These are phyloP conservation scores for Luffia ferchaultella DNA, from an alignment of 2,888 invertebrate genomes.

Conservation along the genomic window DNA sequence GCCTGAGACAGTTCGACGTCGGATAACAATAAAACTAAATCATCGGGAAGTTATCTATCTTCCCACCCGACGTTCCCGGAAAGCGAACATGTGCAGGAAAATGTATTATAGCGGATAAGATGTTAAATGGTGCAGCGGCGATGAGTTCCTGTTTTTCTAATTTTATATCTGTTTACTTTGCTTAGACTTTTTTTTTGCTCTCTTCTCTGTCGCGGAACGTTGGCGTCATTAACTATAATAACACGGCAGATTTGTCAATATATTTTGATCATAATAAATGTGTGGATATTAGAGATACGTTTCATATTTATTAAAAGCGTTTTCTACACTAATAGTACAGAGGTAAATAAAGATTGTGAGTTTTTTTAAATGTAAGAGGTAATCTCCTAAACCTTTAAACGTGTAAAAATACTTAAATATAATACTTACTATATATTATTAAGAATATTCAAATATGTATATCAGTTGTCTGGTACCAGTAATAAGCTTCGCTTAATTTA, in stretches of 20 bases:
- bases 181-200: neutral
- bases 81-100: slow-evolving; percentile 43
- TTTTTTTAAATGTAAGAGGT: too few species aligned
- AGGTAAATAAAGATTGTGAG: too few species aligned
- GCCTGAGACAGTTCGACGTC: slow-evolving; percentile 41
- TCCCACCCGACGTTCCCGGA: slow-evolving; percentile 36
- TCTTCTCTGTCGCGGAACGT: slow-evolving; percentile 1
- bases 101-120: slow-evolving; percentile 45
- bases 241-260: neutral
- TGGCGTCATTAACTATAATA: neutral
- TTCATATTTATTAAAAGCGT: too few species aligned
- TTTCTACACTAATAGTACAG: too few species aligned
- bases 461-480: too few species aligned
- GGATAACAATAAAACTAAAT: slow-evolving; percentile 65
- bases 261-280: too few species aligned
- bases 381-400: too few species aligned
- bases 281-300: too few species aligned
- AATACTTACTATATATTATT: too few species aligned
- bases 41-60: slow-evolving; percentile 65
- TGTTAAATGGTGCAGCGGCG: slow-evolving; percentile 46
- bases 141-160: slow-evolving; percentile 32
- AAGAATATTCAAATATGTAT: too few species aligned
- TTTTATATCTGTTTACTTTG: slow-evolving; percentile 15
- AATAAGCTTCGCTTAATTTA: too few species aligned
- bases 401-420: too few species aligned